phyloP scores from a whole-genome alignment of 2,888 invertebrate genomes.

The Drosophila hamatofila region DNA sequence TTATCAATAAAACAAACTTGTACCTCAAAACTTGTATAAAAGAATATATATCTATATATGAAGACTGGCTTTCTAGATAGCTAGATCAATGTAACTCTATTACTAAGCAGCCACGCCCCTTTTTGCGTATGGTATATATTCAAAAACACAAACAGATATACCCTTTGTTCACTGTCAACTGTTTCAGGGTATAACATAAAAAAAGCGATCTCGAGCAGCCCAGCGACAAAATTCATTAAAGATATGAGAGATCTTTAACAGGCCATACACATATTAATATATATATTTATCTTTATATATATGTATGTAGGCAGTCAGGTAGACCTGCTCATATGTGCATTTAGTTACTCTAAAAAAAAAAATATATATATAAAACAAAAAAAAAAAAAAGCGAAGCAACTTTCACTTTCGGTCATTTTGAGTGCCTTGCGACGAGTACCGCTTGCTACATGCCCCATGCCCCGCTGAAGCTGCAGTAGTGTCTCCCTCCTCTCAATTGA shows the following conservation, averaged over 20 bases:
- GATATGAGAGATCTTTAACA: conserved; percentile 58
- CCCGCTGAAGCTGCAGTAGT: conserved; percentile 4
- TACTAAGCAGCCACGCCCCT: not conserved
- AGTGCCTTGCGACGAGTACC: conserved; percentile 54
- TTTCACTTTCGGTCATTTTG: conserved; percentile 70
- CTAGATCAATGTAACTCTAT: not conserved
- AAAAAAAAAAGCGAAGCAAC: conserved; percentile 50
- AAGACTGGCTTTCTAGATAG: too few species aligned
- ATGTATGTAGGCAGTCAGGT: not conserved
- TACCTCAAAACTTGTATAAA: too few species aligned
- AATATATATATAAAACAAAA: not conserved
- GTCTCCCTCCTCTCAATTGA: conserved; percentile 19
- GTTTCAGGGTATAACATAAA: not conserved
- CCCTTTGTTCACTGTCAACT: not conserved
- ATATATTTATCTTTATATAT: not conserved
- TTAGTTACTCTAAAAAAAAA: conserved; percentile 27
- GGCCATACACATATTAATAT: conserved; percentile 3
- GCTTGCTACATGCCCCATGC: conserved; percentile 14
- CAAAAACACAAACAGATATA: not conserved
- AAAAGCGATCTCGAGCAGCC: conserved; percentile 40
- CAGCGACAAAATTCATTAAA: conserved; percentile 60
- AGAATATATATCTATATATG: too few species aligned
- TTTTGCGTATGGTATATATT: not conserved
- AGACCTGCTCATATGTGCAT: conserved; percentile 18
- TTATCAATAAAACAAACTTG: too few species aligned